phyloP scores from a whole-genome alignment of 2,888 invertebrate genomes.

The Cantharis rustica region DNA sequence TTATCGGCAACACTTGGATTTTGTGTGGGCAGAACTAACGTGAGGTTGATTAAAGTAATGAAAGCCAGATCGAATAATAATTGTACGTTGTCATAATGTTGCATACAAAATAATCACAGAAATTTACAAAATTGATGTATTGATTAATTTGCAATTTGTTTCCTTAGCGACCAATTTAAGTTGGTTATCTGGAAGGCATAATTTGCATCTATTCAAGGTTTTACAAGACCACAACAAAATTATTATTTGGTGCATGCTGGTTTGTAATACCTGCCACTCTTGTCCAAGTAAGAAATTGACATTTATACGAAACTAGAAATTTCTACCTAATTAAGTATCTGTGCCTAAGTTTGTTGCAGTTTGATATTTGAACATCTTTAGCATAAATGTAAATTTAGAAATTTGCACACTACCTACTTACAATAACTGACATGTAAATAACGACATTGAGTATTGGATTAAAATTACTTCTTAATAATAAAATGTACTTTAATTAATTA shows the following conservation, averaged over 20 bases:
- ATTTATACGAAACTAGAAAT: background rate
- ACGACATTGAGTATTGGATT: conserved; percentile 15
- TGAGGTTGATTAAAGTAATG: background rate
- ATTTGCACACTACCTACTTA: background rate
- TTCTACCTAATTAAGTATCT: background rate
- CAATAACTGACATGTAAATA: conserved; percentile 5
- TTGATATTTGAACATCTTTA: background rate
- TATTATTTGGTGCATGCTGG: background rate
- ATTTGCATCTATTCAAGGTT: conserved; percentile 14
- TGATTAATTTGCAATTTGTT: background rate
- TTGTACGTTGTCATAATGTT: background rate
- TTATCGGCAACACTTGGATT: background rate
- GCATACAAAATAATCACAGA: background rate
- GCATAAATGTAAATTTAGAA: conserved; percentile 9
- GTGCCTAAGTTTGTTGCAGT: background rate
- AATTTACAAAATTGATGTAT: background rate
- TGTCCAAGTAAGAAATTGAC: background rate
- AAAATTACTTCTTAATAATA: conserved; percentile 9
- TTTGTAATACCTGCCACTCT: background rate
- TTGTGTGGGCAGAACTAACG: background rate
- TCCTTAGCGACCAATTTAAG: background rate
- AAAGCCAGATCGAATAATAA: background rate
- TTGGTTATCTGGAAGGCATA: conserved; percentile 3
- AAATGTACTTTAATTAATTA: conserved; percentile 13
- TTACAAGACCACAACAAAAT: background rate